Base-by-base conservation (phyloP, 2,888 invertebrate species). In the Pinctada fucata region DNA sequence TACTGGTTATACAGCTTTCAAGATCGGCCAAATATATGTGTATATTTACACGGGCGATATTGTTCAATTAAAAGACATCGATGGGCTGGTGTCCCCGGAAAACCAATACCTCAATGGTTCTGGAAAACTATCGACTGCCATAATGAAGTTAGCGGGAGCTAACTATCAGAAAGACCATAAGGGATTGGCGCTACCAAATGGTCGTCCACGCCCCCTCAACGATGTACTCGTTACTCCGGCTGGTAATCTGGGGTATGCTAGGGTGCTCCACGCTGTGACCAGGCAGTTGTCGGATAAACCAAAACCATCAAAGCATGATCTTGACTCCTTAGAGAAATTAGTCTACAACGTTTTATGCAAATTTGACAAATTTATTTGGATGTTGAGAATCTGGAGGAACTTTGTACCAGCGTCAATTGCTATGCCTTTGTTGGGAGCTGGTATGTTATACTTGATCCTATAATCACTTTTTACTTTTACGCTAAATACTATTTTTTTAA, bases 11-110 rank as follows among this genome's bases (percentile, higher is more conserved):
- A 31, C 31, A 31, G 6, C 58, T 0, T 58, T 58, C 58, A 0
- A 0, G 13, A 10, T 58, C 1, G 58, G 58, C 13, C 0, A 58
- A 6, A 1, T 75, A 13, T 3, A 31, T 1, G 50, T 78, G 3
- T 47, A 64, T 4, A 64, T 78, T 51, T 78, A 69, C 47, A 78
- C 73, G 1, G 70, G n/a, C 5, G 48, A 78, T 47, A 49, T 78
- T 47, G 3, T 74, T 4, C 13, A 73, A 2, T 10, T 78, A 45
- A 68, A 70, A 49, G 47, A 51, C 5, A 50, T 78, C 2, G 73
- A 78, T 49, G 50, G 52, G 6, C 48, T 78, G 50, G 78, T 74
- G 48, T 73, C 73, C 4, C 73, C 73, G 8, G 78, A 78, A 45
- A 63, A 74, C 67, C 50, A 50, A 2, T n/a, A 3, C n/a, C 10